Evolutionary conservation across 2,797 vertebrate genomes (phyloP).

Genomic region (Platalea minor): DNA sequence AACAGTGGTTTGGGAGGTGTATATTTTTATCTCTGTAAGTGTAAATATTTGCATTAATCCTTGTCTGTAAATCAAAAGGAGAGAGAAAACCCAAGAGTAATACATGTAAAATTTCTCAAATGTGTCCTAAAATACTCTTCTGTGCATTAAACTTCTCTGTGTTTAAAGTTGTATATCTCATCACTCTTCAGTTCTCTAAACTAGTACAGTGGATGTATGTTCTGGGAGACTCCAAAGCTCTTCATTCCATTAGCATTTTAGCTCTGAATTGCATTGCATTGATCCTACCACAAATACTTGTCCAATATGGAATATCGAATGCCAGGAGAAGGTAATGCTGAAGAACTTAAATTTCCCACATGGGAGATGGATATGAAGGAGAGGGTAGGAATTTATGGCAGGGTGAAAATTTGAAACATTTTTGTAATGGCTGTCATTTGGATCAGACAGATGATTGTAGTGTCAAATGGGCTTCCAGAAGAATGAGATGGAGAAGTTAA

Average conservation of each 20-base stretch:
- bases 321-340: background rate
- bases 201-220: background rate
- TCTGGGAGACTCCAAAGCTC: background rate
- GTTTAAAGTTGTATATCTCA: background rate
- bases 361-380: background rate
- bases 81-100: background rate
- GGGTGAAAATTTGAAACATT: background rate
- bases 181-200: background rate
- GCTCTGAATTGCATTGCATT: background rate
- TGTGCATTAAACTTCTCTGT: background rate
- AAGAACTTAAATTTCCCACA: background rate
- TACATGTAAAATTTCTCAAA: background rate
- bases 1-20: background rate
- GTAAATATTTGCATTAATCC: background rate
- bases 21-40: background rate
- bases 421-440: background rate
- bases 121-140: background rate
- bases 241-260: background rate
- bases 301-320: background rate
- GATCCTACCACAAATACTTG: background rate
- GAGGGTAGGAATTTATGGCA: background rate
- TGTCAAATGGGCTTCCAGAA: background rate
- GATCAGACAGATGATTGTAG: background rate
- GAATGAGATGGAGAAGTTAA: background rate
- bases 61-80: background rate